These are phyloP conservation scores for Lagodon rhomboides DNA, from an alignment of 2,797 vertebrate species.

Conservation along the genomic window DNA sequence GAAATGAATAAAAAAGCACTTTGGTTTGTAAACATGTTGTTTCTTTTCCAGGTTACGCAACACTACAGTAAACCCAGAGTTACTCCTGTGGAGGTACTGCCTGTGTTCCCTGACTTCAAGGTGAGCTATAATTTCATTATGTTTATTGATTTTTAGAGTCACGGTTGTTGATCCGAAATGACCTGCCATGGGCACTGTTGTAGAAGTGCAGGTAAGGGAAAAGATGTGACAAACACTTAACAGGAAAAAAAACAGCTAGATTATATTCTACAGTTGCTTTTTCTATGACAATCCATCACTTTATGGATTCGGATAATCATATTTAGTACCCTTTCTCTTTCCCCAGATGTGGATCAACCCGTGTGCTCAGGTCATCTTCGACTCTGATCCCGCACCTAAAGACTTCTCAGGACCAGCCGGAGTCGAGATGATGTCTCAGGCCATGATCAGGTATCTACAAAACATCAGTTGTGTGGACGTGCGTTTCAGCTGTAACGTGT, in stretches of 20 bases:
- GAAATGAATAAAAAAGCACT: background rate
- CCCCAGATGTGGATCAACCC: slow-evolving; percentile 98
- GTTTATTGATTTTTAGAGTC: background rate
- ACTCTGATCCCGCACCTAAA: slow-evolving; percentile 96
- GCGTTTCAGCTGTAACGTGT: background rate
- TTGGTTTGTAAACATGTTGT: slow-evolving; percentile 11
- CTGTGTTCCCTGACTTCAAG: slow-evolving; percentile 96
- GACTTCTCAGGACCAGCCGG: slow-evolving; percentile 88
- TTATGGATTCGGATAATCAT: background rate
- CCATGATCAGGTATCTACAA: slow-evolving; percentile 92
- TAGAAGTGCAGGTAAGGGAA: background rate
- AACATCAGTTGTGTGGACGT: background rate
- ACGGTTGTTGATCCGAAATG: background rate
- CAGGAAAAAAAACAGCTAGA: background rate
- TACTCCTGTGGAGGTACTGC: slow-evolving; percentile 93
- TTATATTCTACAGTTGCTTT: background rate
- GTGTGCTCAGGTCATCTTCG: slow-evolving; percentile 97
- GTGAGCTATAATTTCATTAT: slow-evolving; percentile 70
- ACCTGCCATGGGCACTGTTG: background rate
- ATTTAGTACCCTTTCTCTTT: background rate
- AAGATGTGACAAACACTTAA: background rate
- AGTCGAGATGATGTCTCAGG: slow-evolving; percentile 98
- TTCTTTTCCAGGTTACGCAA: slow-evolving; percentile 86
- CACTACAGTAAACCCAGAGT: slow-evolving; percentile 97
- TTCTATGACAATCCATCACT: background rate